Base-by-base conservation (phyloP, 2,797 vertebrate species). In the Nannoperca australis region DNA sequence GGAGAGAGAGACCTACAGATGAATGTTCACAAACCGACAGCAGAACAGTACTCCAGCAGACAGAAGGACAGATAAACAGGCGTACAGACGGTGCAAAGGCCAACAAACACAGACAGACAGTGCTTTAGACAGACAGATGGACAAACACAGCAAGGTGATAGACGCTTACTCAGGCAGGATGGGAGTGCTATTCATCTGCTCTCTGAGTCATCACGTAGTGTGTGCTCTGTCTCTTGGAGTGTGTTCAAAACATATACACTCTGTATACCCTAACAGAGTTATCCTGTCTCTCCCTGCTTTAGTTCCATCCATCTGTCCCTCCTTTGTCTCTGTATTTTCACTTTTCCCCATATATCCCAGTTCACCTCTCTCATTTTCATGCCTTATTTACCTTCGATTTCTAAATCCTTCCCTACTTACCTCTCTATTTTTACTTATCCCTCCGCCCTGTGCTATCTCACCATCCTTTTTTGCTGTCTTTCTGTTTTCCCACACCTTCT, bases 101-200 rank as follows among this genome's bases (percentile, higher is more conserved):
- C 65, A 81, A 49, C 83, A 90, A 85, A 89, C 85, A 88, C 78
- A 78, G 68, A 86, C 78, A 86, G 86, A 83, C 83, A 81, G 74
- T 8, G 70, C 76, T 88, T 78, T 68, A 80, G 47, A 84, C 83
- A 50, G 86, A 90, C 90, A 92, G 91, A 92, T 88, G 90, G 90
- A 89, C 88, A 92, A 92, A 93, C 86, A 88, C 79, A 61, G 82
- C 80, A 71, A 90, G 86, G 90, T 88, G 90, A 90, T 78, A 84
- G 89, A 89, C 82, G 68, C 76, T 80, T 55, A 77, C 73, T 84
- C 82, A 78, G 80, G 63, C 73, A n/a, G 88, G 79, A 83, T 66
- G 65, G 71, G 56, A 68, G 66, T 4, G 69, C 63, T 49, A 30
- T 78, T 87, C 82, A 77, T 83, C 84, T 79, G 76, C 56, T 74